Percentiles rank a stretch among this genome's conserved stretches.
These are phyloP conservation scores for Blastomussa wellsi DNA, from an alignment of 92 coral and sea anemone genomes.

Conservation along the genomic window DNA sequence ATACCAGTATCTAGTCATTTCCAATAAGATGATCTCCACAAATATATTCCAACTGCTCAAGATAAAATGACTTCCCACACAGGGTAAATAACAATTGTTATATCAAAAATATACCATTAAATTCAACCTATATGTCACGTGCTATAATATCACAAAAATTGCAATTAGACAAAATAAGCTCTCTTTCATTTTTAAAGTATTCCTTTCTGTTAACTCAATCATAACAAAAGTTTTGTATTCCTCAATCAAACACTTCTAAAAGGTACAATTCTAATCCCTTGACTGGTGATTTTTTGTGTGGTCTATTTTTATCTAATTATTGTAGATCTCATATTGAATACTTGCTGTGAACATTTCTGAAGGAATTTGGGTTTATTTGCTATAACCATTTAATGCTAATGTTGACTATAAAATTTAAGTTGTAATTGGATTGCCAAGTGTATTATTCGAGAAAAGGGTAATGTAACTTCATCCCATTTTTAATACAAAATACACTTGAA, in stretches of 20 bases:
- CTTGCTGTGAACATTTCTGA: no score
- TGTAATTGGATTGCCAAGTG: no score
- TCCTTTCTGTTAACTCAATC: neutral
- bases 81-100: neutral
- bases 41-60: neutral
- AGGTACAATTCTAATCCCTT: neutral
- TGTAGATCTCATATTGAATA: no score
- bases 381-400: neutral
- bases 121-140: conserved; percentile 20
- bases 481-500: no score
- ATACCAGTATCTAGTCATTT: neutral
- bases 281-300: neutral
- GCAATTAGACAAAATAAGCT: neutral
- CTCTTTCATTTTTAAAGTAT: neutral
- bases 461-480: no score
- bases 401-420: no score
- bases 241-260: neutral
- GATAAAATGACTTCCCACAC: neutral
- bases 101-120: conserved; percentile 2
- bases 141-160: no score
- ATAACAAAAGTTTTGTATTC: neutral
- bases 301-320: no score
- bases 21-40: neutral
- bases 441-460: no score
- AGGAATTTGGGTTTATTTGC: neutral